Percentiles rank a stretch among this genome's conserved stretches.
phyloP scores from a whole-genome alignment of 2,888 invertebrate genomes.

The Polyommatus icarus region DNA sequence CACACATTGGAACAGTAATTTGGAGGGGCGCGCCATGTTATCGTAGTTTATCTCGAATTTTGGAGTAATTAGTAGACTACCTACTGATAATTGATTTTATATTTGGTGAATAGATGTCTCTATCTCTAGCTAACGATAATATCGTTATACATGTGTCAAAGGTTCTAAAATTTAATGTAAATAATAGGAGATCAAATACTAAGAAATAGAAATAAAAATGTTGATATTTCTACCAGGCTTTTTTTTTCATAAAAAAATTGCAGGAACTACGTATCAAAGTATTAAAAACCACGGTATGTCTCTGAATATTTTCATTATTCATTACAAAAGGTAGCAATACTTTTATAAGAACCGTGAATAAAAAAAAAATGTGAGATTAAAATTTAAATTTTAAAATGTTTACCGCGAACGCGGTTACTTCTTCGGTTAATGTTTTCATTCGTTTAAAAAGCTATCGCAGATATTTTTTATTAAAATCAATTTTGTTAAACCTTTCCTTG shows the following conservation, averaged over 20 bases:
- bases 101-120: constrained; percentile 3
- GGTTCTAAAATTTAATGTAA: constrained; percentile 39
- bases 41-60: too few species aligned
- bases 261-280: neutral
- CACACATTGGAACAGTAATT: too few species aligned
- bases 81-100: neutral
- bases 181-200: constrained; percentile 51
- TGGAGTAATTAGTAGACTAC: neutral
- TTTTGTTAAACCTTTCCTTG: neutral
- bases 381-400: constrained; percentile 13
- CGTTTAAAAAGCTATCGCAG: neutral
- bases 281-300: too few species aligned
- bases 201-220: constrained; percentile 59
- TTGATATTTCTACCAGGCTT: constrained; percentile 51
- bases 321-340: neutral
- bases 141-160: constrained; percentile 34
- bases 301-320: neutral
- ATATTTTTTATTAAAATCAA: neutral
- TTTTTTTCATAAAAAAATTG: constrained; percentile 13
- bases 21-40: too few species aligned
- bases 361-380: neutral
- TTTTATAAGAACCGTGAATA: neutral
- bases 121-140: neutral
- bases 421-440: neutral
- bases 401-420: neutral